These are phyloP conservation scores for Adoxophyes honmai DNA, from an alignment of 1,140 invertebrate genomes.

Conservation along the genomic window DNA sequence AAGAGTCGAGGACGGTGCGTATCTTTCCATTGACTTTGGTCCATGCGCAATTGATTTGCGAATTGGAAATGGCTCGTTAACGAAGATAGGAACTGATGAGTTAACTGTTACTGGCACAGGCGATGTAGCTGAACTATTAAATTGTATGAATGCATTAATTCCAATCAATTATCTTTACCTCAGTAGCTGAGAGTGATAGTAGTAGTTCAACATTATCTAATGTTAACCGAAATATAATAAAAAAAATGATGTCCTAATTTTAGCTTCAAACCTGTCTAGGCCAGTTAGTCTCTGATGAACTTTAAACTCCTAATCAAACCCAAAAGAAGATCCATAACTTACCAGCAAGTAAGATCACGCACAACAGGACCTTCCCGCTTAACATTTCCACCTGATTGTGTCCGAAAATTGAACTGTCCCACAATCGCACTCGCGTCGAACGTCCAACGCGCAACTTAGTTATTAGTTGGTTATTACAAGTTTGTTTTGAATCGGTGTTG, in stretches of 20 bases:
- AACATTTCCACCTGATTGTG: constrained; percentile 59
- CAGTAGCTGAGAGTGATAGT: too few species aligned
- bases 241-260: too few species aligned
- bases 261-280: too few species aligned
- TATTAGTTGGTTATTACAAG: constrained; percentile 17
- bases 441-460: constrained; percentile 21
- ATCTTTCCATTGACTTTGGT: constrained; percentile 7
- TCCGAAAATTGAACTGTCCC: constrained; percentile 28
- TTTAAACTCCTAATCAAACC: too few species aligned
- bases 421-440: constrained; percentile 13
- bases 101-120: too few species aligned
- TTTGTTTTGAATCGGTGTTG: constrained; percentile 34
- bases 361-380: constrained; percentile 55
- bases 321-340: constrained; percentile 23
- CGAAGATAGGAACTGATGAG: not conserved
- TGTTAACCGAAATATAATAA: too few species aligned
- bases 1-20: constrained; percentile 2
- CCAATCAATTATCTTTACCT: too few species aligned
- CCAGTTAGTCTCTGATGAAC: too few species aligned
- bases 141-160: too few species aligned
- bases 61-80: not conserved
- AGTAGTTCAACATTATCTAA: too few species aligned
- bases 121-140: too few species aligned
- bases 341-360: constrained; percentile 54
- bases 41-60: not conserved